A percentile compares a stretch with the other conserved stretches of the same genome.
Evolutionary conservation across 2,113 vertebrate genomes (phyloP).

Genomic region (Hemicordylus capensis): DNA sequence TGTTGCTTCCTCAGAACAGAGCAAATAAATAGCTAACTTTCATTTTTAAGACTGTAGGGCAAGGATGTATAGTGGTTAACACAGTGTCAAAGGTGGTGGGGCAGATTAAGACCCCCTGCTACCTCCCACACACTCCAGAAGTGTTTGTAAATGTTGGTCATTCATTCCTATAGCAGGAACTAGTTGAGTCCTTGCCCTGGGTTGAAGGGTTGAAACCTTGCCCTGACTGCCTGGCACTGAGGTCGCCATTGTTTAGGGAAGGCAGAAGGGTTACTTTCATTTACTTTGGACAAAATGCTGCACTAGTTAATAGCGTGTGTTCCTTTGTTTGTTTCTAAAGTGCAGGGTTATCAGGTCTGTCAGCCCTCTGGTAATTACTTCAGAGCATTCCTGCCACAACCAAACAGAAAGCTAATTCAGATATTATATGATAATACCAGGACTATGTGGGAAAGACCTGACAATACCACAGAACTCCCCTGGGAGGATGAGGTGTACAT

Average conservation of each 20-base stretch:
- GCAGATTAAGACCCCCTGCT: not conserved
- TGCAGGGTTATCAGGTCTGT: conserved; percentile 31
- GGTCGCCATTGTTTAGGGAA: not conserved
- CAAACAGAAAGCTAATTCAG: not conserved
- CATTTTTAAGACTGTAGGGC: not conserved
- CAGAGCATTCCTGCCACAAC: not conserved
- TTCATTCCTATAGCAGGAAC: not conserved
- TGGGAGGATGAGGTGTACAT: not conserved
- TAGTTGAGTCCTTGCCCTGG: too few species aligned
- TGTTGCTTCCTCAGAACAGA: too few species aligned
- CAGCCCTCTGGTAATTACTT: not conserved
- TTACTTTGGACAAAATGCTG: conserved; percentile 15
- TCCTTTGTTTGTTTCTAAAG: conserved; percentile 29
- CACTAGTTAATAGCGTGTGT: conserved; percentile 11
- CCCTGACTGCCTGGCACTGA: not conserved
- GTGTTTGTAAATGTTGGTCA: not conserved
- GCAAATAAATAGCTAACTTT: not conserved
- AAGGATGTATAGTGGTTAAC: not conserved
- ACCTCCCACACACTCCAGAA: fast-evolving
- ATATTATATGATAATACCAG: conserved; percentile 42
- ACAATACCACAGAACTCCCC: conserved; percentile 46
- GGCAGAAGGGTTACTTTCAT: not conserved
- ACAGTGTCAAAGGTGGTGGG: not conserved
- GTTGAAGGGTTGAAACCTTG: not conserved
- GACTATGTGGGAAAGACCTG: conserved; percentile 34